phyloP scores from a whole-genome alignment of 2,888 invertebrate genomes.

The Chymomyza procnemis region DNA sequence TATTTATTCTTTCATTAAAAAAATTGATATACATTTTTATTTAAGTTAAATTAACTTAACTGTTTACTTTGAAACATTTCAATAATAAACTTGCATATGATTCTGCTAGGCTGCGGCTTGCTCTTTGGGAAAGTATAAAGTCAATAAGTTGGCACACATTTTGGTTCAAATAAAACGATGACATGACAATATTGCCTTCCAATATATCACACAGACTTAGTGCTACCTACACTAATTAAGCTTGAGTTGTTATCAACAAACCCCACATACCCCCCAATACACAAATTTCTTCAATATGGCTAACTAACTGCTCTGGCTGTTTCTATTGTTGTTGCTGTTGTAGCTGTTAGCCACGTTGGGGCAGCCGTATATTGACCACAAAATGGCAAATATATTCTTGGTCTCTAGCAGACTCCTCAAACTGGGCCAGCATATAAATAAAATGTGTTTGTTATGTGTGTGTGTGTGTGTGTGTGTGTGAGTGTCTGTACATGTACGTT shows the following conservation, averaged over 20 bases:
- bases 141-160: background rate
- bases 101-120: no score
- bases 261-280: background rate
- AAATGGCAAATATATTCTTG: conserved; percentile 55
- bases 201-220: background rate
- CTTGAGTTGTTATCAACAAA: conserved; percentile 30
- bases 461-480: background rate
- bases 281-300: background rate
- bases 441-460: conserved; percentile 33
- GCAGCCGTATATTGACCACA: conserved; percentile 56
- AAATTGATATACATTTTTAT: no score
- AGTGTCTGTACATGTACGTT: conserved; percentile 19
- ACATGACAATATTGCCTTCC: background rate
- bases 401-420: conserved; percentile 57
- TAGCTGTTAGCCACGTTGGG: conserved; percentile 54
- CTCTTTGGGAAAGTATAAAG: no score
- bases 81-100: no score
- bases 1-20: no score
- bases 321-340: conserved; percentile 9
- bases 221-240: conserved; percentile 41
- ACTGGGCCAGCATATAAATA: conserved; percentile 58
- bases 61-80: no score
- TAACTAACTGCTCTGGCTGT: background rate
- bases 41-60: no score
- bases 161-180: background rate